Conservation (phyloP, 2,113 vertebrate species). For the Elephas maximus region DNA sequence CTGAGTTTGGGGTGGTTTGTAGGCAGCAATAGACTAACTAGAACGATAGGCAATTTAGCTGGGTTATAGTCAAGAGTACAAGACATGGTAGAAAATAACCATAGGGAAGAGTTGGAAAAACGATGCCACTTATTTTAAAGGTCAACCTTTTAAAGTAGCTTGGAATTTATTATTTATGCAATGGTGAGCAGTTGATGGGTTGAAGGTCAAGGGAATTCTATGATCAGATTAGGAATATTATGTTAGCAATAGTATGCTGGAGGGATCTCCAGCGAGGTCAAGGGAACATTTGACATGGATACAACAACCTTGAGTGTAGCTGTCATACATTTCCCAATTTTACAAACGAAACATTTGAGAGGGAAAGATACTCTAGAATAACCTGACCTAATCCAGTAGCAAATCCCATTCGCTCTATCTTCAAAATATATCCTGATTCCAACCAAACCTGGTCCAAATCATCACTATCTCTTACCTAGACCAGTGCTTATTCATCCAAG, state of each 20-base stretch:
- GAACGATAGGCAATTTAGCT: background rate
- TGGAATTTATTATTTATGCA: background rate
- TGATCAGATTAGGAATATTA: background rate
- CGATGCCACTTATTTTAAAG: background rate
- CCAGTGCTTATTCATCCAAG: constrained; percentile 5
- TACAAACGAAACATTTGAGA: constrained; percentile 10
- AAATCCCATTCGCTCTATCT: background rate
- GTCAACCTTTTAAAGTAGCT: background rate
- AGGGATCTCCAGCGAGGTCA: constrained; percentile 8
- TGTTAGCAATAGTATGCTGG: background rate
- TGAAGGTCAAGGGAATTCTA: constrained; percentile 16
- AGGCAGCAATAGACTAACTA: background rate
- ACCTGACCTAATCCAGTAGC: background rate
- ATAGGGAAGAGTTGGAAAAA: background rate
- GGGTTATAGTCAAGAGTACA: background rate
- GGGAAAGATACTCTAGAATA: background rate
- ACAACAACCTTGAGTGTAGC: background rate
- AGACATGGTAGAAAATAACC: background rate
- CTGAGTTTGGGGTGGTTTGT: background rate
- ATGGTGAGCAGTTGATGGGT: background rate
- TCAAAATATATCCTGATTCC: constrained; percentile 18
- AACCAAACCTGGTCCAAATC: background rate
- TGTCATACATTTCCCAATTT: constrained; percentile 47
- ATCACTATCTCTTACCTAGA: constrained; percentile 2
- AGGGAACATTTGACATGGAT: background rate